Base-by-base conservation (phyloP, 2,113 vertebrate species). In the Ursus arctos region DNA sequence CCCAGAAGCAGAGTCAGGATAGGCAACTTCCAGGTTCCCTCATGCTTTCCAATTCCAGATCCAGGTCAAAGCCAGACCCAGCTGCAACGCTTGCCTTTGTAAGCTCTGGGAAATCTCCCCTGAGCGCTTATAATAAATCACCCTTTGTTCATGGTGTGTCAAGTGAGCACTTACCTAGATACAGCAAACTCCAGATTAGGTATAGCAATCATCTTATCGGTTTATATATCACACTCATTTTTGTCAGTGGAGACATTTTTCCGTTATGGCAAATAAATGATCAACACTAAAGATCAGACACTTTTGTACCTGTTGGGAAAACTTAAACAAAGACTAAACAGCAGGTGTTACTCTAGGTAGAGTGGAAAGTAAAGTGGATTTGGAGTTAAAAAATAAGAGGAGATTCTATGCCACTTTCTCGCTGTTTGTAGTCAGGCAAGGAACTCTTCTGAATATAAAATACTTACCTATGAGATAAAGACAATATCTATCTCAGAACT, bases 241-340 rank as follows among this genome's bases (percentile, higher is more conserved):
- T 61, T 90, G 61, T 88, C 49, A 67, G 40, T 9, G 49, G 51
- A 63, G 69, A 74, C 51, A 31, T 92, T 94, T 90, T 33, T 61
- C 61, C 33, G 36, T 80, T 85, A 87, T 79, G 51, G 36, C 43
- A 79, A 94, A 90, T 86, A 96, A 89, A 55, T 59, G 31, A 89
- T 31, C 16, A 81, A 96, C 65, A 43, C 2, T 51, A 57, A 93
- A 15, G 14, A 94, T 53, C 7, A 16, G 59, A 11, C 10, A 21
- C 28, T 80, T 88, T 26, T 31, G 12, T 8, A 83, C 11, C 69
- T 84, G 67, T 63, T 94, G 69, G 21, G 57, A 93, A 83, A 88
- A 79, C 28, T 74, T 94, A 89, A 94, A 61, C 69, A 71, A 74
- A 97, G 74, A 65, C 53, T 51, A 43, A 74, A 57, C 51, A 91